These are phyloP conservation scores for Sesia bembeciformis DNA, from an alignment of 2,888 invertebrate genomes.

Conservation along the genomic window DNA sequence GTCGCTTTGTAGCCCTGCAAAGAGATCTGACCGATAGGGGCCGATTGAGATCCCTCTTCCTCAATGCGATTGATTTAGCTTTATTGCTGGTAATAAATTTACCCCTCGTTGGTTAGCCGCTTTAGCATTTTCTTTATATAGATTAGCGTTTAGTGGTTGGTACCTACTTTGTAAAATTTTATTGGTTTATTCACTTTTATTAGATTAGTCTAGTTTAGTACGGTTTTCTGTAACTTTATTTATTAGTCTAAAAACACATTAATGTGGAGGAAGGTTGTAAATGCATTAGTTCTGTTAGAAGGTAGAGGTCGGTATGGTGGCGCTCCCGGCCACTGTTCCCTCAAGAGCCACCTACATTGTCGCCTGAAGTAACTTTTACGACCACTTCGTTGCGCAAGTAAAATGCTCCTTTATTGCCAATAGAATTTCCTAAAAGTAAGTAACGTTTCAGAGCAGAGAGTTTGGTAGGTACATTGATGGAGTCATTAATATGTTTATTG, in stretches of 20 bases:
- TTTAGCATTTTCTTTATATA: conserved; percentile 14
- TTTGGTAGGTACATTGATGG: background rate
- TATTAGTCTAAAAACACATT: too few species aligned
- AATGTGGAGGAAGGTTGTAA: too few species aligned
- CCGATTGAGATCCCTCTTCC: conserved; percentile 36
- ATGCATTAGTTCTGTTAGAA: too few species aligned
- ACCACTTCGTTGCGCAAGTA: conserved; percentile 23
- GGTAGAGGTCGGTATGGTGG: too few species aligned
- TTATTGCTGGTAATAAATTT: conserved; percentile 59
- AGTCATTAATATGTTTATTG: conserved; percentile 5
- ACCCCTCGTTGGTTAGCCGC: conserved; percentile 21
- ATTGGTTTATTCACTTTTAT: background rate
- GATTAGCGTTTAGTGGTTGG: background rate
- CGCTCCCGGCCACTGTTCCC: background rate
- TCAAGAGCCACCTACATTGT: conserved; percentile 23
- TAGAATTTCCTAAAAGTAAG: conserved; percentile 32
- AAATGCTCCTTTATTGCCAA: conserved; percentile 30
- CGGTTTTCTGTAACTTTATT: too few species aligned
- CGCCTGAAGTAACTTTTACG: conserved; percentile 32
- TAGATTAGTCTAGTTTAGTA: too few species aligned
- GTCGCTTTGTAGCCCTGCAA: conserved; percentile 15
- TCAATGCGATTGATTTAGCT: conserved; percentile 56
- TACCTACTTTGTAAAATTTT: background rate
- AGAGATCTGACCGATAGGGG: conserved; percentile 42
- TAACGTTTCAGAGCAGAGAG: conserved; percentile 22